Evolutionary conservation across 2,113 vertebrate genomes (phyloP), one percentile per base, ranked within the genome.

Genomic region (Archilochus colubris): DNA sequence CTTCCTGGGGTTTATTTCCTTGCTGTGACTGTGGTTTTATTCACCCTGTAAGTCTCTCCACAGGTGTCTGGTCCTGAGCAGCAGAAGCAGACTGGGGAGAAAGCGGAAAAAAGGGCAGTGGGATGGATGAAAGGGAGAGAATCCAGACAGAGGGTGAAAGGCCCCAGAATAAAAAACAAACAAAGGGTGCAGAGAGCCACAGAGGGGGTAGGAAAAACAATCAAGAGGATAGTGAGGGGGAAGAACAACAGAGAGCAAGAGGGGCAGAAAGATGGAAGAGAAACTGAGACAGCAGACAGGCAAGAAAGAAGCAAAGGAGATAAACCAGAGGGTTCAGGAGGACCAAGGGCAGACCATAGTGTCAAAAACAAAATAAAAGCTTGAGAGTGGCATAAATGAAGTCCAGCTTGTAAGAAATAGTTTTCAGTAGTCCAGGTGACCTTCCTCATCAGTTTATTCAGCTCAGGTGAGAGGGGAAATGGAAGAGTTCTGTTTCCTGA

Each of bases 101-200:
- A 68, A 69, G 51, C 2, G 0, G 31, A 73, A 92, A 58, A 23
- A 58, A 36, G 27, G 33, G 55, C 31, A 61, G 55, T 57, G 23
- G 28, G 43, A 67, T 46, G 33, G 70, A 66, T 70, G 53, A 86
- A 74, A 87, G 33, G 43, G 25, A 59, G 11, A 55, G 27, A 70
- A 84, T 14, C 13, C 62, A 58, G 21, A 67, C 0, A 0, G 48
- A 66, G 19, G 22, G 30, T 86, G 43, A 83, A 53, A 75, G 12
- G 16, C 23, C 50, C 11, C 18, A 33, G n/a, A 33, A 63, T 15
- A 62, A 24, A 76, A 87, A 86, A 66, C 9, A 64, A 74, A 74
- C 24, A 44, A 15, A 38, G 31, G 21, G 31, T 64, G 36, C 33
- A 74, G 5, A 17, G 13, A 80, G 33, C 0, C 0, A 55, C 20